Conservation (phyloP, 2,797 vertebrate species). For the Gymnopithys bicolor region DNA sequence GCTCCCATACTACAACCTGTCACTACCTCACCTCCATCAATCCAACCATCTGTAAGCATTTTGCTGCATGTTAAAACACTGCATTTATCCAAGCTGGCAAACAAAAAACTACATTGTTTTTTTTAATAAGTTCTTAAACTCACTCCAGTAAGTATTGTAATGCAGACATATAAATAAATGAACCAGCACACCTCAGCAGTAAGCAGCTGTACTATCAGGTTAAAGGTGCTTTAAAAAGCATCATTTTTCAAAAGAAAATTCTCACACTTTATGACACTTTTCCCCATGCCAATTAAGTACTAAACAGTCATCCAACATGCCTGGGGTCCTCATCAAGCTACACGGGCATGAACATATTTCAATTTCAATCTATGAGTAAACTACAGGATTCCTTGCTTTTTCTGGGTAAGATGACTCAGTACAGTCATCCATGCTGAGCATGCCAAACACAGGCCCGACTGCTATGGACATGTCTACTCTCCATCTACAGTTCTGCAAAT, state of each 20-base stretch:
- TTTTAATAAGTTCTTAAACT: not conserved
- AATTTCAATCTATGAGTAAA: not conserved
- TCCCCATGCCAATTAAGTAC: not conserved
- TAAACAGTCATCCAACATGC: not conserved
- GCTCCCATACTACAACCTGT: not conserved
- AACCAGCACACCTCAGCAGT: not conserved
- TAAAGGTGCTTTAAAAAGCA: not conserved
- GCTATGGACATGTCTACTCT: rapidly evolving
- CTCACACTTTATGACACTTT: not conserved
- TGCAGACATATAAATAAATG: not conserved
- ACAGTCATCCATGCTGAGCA: not conserved
- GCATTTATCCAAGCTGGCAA: not conserved
- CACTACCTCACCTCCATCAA: not conserved
- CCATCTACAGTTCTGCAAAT: not conserved
- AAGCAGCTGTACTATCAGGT: not conserved
- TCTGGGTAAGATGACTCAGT: not conserved
- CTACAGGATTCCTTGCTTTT: not conserved
- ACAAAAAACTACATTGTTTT: not conserved
- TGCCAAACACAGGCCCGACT: not conserved
- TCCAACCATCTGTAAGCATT: not conserved
- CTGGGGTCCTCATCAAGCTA: not conserved
- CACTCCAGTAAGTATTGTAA: not conserved
- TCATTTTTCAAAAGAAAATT: not conserved
- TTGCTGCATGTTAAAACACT: not conserved
- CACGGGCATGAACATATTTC: not conserved